Conservation (phyloP, 2,113 vertebrate species). For the Prochilodus magdalenae region DNA sequence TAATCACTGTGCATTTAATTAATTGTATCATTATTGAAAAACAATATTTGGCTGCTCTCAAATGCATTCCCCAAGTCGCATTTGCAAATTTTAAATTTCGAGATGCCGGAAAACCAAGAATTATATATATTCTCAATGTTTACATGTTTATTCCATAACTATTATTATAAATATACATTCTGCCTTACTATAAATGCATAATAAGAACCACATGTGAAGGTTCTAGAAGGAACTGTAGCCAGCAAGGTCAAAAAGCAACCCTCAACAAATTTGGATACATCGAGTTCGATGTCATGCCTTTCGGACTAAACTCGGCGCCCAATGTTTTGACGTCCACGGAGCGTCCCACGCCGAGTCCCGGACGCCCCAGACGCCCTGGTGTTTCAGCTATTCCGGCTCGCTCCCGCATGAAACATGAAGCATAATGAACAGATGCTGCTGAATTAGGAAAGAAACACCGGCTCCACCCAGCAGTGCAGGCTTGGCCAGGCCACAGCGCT, state of each 20-base stretch:
- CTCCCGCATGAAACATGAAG: slow-evolving; percentile 69
- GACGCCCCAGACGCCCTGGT: slow-evolving; percentile 17
- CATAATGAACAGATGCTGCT: slow-evolving; percentile 85
- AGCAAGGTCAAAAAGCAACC: not conserved
- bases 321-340: not conserved
- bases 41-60: not conserved
- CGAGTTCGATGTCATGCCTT: not conserved
- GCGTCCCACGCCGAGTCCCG: slow-evolving; percentile 20
- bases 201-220: not conserved
- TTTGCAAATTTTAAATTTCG: too few species aligned
- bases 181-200: not conserved
- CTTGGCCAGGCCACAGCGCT: slow-evolving; percentile 75
- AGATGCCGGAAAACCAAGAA: too few species aligned
- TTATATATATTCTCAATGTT: not conserved
- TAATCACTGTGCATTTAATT: not conserved
- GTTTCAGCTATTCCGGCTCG: slow-evolving; percentile 1
- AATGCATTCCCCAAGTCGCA: not conserved
- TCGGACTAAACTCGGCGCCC: not conserved
- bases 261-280: not conserved
- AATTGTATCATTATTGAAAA: not conserved
- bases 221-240: not conserved
- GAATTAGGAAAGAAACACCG: slow-evolving; percentile 86
- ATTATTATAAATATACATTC: too few species aligned
- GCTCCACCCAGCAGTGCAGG: slow-evolving; percentile 81
- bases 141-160: not conserved